These are phyloP conservation scores for Pseudochirops cupreus DNA, from an alignment of 2,797 vertebrate species.

Conservation along the genomic window DNA sequence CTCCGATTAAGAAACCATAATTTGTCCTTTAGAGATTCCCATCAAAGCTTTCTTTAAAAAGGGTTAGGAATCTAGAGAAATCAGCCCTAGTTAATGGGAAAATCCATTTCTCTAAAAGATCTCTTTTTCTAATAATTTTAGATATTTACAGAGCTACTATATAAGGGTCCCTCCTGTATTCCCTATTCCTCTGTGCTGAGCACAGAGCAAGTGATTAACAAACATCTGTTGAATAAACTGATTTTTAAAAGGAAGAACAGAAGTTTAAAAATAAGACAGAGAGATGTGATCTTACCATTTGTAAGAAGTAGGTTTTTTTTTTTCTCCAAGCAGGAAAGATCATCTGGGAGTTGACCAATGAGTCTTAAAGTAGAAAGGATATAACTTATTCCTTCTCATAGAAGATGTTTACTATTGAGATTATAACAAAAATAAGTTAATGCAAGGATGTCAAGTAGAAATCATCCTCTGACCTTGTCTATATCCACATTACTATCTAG, in stretches of 20 bases:
- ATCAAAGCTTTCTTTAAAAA: not conserved
- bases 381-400: conserved; percentile 26
- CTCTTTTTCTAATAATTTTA: not conserved
- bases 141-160: not conserved
- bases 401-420: conserved; percentile 10
- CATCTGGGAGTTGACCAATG: not conserved
- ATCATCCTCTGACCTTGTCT: not conserved
- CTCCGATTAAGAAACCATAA: not conserved
- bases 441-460: conserved; percentile 17
- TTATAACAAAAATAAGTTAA: conserved; percentile 4
- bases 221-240: not conserved
- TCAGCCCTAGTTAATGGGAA: conserved; percentile 24
- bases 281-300: not conserved
- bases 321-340: conserved; percentile 23
- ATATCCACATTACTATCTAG: not conserved
- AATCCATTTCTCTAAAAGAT: not conserved
- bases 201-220: not conserved
- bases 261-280: not conserved
- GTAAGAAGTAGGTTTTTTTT: not conserved
- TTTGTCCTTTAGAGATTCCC: not conserved
- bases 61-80: not conserved
- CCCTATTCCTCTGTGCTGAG: not conserved
- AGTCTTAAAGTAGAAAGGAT: not conserved
- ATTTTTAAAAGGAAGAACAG: not conserved
- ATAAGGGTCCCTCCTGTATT: not conserved